Base-by-base conservation (phyloP, 2,113 vertebrate species). In the Engystomops pustulosus region DNA sequence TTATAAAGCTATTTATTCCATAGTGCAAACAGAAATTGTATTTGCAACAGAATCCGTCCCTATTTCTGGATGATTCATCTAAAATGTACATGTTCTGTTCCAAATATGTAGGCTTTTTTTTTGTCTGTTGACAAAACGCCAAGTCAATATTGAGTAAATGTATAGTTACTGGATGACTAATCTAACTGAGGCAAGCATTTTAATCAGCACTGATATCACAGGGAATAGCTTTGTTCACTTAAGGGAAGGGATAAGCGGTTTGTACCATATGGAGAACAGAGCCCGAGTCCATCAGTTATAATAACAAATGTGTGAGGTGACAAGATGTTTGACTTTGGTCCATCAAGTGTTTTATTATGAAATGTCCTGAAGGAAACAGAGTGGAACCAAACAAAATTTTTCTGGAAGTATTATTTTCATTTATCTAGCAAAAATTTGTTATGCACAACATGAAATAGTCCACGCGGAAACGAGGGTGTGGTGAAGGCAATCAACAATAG, bases 321-420 rank as follows among this genome's bases (percentile, higher is more conserved):
- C 51, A 62, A 27, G 36, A 55, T 55, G 47, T 79, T 60, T 79
- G 51, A 79, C 53, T 38, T 58, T 17, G 41, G 32, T 41, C 34
- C 76, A 62, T 79, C 53, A 60, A 79, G 20, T 60, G 51, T 62
- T 79, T 79, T 79, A 79, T 79, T 58, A 60, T 18, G 34, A 79
- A 36, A 79, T 23, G 34, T 60, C 53, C 76, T 38, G n/a, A 41
- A 41, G 53, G 51, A 79, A 38, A 79, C 51, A 14, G 72, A 51
- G 72, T 75, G 47, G 45, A 75, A 75, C 72, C 47, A 75, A 75
- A 75, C 41, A 27, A 51, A 6, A 32, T 53, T n/a, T 49, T 51
- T 74, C 44, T 51, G 44, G 7, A 49, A 30, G 44, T 20, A 49
- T 30, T 49, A 45, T 45, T 12, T 53, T 18, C 45, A 75, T 49